A percentile compares a stretch with the other conserved stretches of the same genome.
These are phyloP conservation scores for Porites evermanni DNA, from an alignment of 92 coral and sea anemone species.

Conservation along the genomic window DNA sequence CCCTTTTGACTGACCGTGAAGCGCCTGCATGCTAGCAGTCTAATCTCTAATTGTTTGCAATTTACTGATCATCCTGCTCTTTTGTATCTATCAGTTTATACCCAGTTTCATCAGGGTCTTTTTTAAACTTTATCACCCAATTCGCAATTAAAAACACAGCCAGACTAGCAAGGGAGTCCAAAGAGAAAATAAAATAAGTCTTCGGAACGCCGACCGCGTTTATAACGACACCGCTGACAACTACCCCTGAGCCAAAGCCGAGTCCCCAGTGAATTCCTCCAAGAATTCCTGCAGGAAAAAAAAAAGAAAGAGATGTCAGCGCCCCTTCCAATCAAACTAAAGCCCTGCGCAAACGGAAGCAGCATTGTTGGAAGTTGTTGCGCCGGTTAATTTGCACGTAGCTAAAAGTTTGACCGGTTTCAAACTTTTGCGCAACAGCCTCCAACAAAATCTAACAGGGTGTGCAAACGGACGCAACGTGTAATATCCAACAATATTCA, in stretches of 20 bases:
- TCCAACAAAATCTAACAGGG: too few relatives aligned
- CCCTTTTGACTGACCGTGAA: too few relatives aligned
- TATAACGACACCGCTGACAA: constrained; percentile 31
- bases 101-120: neutral
- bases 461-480: too few relatives aligned
- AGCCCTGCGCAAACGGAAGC: too few relatives aligned
- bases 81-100: constrained; percentile 1
- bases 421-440: too few relatives aligned
- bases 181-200: constrained; percentile 35
- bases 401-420: too few relatives aligned
- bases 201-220: constrained; percentile 29
- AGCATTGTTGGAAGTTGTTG: too few relatives aligned
- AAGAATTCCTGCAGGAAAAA: constrained; percentile 12
- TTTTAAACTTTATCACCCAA: neutral
- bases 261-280: constrained; percentile 47
- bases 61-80: neutral
- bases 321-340: too few relatives aligned
- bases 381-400: too few relatives aligned
- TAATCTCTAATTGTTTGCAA: too few relatives aligned
- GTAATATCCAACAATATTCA: too few relatives aligned
- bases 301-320: neutral
- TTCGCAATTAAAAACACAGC: neutral
- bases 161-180: neutral
- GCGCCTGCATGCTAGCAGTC: too few relatives aligned
- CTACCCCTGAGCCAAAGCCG: constrained; percentile 28